Conservation (phyloP, 2,888 invertebrate genomes). For the Seira sanloemensis region DNA sequence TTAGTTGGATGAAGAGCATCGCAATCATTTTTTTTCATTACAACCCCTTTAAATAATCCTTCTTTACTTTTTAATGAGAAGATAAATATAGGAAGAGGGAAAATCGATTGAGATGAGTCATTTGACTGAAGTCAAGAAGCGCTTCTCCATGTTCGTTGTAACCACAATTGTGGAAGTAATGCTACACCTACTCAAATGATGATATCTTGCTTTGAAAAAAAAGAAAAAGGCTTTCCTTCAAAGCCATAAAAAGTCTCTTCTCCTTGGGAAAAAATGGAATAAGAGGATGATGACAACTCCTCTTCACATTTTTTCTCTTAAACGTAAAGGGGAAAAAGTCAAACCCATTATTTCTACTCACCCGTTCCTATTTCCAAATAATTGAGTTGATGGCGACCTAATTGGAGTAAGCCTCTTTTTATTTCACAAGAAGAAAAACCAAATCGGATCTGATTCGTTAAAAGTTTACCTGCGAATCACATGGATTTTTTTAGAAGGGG, state of each 20-base stretch:
- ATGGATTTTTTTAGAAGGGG: constrained; percentile 10
- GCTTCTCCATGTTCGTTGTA: neutral
- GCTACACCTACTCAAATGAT: too few relatives aligned
- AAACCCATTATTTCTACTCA: neutral
- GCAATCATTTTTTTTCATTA: too few relatives aligned
- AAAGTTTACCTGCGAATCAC: constrained; percentile 11
- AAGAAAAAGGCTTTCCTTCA: neutral
- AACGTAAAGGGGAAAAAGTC: neutral
- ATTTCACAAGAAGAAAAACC: constrained; percentile 42
- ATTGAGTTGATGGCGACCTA: constrained; percentile 63
- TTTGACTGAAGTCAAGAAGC: neutral
- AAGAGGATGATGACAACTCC: constrained; percentile 2
- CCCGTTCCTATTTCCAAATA: constrained; percentile 25
- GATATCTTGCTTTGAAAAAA: neutral
- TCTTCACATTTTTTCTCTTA: neutral
- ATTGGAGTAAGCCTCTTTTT: constrained; percentile 62
- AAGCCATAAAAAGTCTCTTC: neutral
- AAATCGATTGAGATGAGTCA: neutral
- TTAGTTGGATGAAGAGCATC: neutral
- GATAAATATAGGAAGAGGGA: neutral
- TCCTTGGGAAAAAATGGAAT: neutral
- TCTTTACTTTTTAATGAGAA: neutral
- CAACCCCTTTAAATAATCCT: too few relatives aligned
- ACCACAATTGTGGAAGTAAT: too few relatives aligned
- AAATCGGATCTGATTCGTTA: constrained; percentile 63